These are phyloP conservation scores for Belgica antarctica DNA, from an alignment of 2,888 invertebrate species.

Conservation along the genomic window DNA sequence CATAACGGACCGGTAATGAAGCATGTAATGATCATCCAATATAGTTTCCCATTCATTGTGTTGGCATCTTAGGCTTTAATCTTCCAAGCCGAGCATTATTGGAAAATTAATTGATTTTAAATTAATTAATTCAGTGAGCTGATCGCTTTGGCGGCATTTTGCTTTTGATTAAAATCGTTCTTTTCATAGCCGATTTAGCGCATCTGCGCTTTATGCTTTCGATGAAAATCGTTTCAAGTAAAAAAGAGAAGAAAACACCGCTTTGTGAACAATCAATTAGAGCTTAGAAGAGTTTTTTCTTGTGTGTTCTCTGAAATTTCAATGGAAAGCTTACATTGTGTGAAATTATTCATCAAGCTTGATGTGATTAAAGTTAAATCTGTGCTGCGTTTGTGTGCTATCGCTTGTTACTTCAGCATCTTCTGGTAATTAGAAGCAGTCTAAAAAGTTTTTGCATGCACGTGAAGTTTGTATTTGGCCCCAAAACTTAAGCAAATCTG, in stretches of 20 bases:
- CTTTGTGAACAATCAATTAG: slow-evolving; percentile 34
- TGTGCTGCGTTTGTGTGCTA: no score
- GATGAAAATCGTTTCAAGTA: background rate
- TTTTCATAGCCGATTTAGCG: slow-evolving; percentile 20
- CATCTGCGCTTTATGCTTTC: background rate
- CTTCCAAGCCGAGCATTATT: background rate
- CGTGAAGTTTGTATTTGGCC: no score
- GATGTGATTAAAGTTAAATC: no score
- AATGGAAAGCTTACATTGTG: no score
- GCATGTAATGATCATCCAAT: slow-evolving; percentile 20
- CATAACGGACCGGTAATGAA: background rate
- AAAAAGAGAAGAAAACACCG: background rate
- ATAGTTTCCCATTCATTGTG: background rate
- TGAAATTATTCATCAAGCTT: no score
- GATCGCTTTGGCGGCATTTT: background rate
- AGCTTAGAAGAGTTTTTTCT: no score
- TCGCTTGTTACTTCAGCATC: no score
- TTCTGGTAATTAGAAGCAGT: no score
- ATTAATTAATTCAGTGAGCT: slow-evolving; percentile 40
- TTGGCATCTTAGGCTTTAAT: slow-evolving; percentile 2
- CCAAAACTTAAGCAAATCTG: no score
- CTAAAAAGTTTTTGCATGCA: no score
- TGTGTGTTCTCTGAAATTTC: no score
- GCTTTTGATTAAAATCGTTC: slow-evolving; percentile 2
- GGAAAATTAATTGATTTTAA: slow-evolving; percentile 43